These are phyloP conservation scores for Tribolium castaneum DNA, from an alignment of 1,140 invertebrate species.

Conservation along the genomic window DNA sequence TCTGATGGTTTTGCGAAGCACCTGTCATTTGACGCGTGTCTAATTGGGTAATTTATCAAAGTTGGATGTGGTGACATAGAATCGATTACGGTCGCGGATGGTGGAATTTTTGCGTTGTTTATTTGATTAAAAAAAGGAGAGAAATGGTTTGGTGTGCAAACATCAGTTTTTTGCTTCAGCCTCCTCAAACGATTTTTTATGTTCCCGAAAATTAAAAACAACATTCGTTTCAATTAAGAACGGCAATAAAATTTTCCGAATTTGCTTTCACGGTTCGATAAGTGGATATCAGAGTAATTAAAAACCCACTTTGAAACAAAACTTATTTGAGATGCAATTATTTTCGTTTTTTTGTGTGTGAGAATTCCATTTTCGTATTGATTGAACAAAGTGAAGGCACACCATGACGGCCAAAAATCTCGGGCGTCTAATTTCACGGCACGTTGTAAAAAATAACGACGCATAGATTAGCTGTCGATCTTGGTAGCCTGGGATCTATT, in stretches of 20 bases:
- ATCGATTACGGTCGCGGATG: neutral
- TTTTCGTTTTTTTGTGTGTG: neutral
- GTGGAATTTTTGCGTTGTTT: neutral
- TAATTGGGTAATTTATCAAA: conserved; percentile 12
- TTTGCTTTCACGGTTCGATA: neutral
- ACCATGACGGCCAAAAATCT: conserved; percentile 31
- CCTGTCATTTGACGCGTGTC: conserved; percentile 10
- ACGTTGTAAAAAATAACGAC: conserved; percentile 43
- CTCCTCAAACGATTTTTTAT: neutral
- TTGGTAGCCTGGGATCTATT: conserved; percentile 26
- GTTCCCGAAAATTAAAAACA: neutral
- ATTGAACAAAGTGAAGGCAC: conserved; percentile 30
- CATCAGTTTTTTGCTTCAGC: neutral
- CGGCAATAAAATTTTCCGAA: neutral
- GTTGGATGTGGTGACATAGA: neutral
- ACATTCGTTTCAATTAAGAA: neutral
- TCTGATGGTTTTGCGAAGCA: neutral
- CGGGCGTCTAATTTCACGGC: conserved; percentile 41
- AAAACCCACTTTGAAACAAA: neutral
- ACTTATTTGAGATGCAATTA: neutral
- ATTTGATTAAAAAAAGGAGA: neutral
- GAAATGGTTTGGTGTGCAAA: neutral
- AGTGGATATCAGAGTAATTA: neutral
- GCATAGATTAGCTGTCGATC: conserved; percentile 43
- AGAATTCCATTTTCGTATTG: conserved; percentile 28